Conservation (phyloP, 2,113 vertebrate genomes). For the Poecilia latipinna region DNA sequence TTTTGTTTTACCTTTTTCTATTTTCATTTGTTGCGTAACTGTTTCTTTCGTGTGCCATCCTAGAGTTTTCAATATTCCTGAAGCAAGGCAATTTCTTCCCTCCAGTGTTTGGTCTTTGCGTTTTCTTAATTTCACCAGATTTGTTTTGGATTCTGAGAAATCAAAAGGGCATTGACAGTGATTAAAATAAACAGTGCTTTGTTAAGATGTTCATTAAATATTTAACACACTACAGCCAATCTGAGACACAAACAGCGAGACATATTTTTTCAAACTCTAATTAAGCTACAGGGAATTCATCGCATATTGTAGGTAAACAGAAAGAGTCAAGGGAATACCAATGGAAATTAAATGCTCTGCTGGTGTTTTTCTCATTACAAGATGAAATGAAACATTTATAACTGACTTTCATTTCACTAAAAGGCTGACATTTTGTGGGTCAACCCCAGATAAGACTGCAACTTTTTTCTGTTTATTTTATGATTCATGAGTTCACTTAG, state of each 20-base stretch:
- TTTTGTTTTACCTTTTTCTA: neutral
- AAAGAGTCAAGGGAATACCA: constrained; percentile 75
- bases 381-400: constrained; percentile 82
- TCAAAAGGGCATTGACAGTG: constrained; percentile 64
- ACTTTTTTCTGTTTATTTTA: constrained; percentile 61
- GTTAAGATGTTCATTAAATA: constrained; percentile 79
- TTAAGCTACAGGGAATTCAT: constrained; percentile 84
- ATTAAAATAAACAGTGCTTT: constrained; percentile 79
- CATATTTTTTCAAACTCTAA: constrained; percentile 77
- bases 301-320: constrained; percentile 84
- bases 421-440: constrained; percentile 74
- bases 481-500: constrained; percentile 44
- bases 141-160: constrained; percentile 53
- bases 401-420: constrained; percentile 74
- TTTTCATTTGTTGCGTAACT: neutral
- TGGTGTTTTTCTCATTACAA: constrained; percentile 79
- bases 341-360: constrained; percentile 78
- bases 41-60: neutral
- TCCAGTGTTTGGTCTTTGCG: constrained; percentile 4
- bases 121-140: constrained; percentile 45
- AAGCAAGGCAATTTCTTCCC: neutral
- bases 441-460: constrained; percentile 63
- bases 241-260: constrained; percentile 71
- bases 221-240: constrained; percentile 77
- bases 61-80: neutral